Evolutionary conservation across 2,888 invertebrate genomes (phyloP).

Genomic region (Trachelus tabidus): DNA sequence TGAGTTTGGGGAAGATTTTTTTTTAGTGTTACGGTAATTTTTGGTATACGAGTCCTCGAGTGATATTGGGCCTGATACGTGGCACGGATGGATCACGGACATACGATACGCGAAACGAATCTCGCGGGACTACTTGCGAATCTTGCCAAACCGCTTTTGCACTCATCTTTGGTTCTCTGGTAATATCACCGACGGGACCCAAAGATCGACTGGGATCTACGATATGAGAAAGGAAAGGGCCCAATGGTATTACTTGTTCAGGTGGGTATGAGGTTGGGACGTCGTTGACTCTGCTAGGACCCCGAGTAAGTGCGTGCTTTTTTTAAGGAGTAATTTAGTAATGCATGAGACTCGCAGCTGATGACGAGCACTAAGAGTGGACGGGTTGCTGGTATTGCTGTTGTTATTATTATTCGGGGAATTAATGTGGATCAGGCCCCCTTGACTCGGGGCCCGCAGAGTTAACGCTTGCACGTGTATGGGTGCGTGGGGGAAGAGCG

Average conservation of each 20-base stretch:
- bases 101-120: not conserved
- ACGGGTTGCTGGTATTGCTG: slow-evolving; percentile 19
- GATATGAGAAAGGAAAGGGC: not conserved
- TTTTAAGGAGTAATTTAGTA: slow-evolving; percentile 8
- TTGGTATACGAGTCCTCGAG: not conserved
- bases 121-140: not conserved
- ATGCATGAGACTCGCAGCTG: slow-evolving; percentile 2
- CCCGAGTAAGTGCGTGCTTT: not conserved
- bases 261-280: not conserved
- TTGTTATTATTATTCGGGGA: slow-evolving; percentile 36
- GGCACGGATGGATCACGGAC: not conserved
- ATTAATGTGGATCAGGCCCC: slow-evolving; percentile 32
- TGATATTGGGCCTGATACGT: not conserved
- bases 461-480: not conserved
- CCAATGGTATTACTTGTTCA: not conserved
- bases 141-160: not conserved
- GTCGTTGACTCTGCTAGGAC: not conserved
- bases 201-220: not conserved
- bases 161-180: not conserved
- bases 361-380: slow-evolving; percentile 1
- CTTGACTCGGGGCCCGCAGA: not conserved
- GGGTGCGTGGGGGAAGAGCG: not conserved
- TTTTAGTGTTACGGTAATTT: not conserved
- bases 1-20: not conserved
- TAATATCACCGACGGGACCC: not conserved